These are phyloP conservation scores for Pristionchus maxplancki DNA, from an alignment of 2,888 invertebrate genomes.

Conservation along the genomic window DNA sequence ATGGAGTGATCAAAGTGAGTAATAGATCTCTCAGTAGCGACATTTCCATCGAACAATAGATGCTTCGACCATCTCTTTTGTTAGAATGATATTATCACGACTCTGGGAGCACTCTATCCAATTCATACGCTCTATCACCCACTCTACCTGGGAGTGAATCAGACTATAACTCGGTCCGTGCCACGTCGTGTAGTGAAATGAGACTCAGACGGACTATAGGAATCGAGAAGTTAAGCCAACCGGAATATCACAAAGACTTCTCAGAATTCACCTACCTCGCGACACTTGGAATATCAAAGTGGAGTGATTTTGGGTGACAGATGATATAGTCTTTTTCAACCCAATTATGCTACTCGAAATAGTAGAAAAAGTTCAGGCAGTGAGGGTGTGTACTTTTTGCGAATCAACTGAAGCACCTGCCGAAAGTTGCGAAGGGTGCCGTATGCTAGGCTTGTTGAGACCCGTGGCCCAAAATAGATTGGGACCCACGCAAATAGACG, in stretches of 20 bases:
- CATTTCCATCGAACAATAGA: too few relatives aligned
- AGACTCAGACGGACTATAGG: too few relatives aligned
- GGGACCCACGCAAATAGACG: background rate
- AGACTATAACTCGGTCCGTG: background rate
- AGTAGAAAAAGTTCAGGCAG: background rate
- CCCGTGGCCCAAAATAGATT: background rate
- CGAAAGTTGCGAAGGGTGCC: background rate
- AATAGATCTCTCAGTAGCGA: too few relatives aligned
- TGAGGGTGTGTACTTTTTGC: constrained; percentile 5
- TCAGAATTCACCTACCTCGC: background rate
- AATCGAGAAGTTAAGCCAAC: too few relatives aligned
- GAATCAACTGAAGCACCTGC: background rate
- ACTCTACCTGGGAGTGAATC: too few relatives aligned
- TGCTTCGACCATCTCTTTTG: too few relatives aligned
- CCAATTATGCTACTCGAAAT: background rate
- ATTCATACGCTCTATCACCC: too few relatives aligned
- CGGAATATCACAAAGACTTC: background rate
- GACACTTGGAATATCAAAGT: background rate
- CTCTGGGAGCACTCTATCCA: too few relatives aligned
- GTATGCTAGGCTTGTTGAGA: background rate
- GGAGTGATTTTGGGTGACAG: too few relatives aligned
- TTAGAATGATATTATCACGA: too few relatives aligned
- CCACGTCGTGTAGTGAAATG: background rate
- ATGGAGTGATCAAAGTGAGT: too few relatives aligned
- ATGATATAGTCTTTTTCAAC: background rate